Percentiles rank a stretch among this genome's conserved stretches.
phyloP scores from a whole-genome alignment of 2,888 invertebrate genomes.

The Morpho achilles region DNA sequence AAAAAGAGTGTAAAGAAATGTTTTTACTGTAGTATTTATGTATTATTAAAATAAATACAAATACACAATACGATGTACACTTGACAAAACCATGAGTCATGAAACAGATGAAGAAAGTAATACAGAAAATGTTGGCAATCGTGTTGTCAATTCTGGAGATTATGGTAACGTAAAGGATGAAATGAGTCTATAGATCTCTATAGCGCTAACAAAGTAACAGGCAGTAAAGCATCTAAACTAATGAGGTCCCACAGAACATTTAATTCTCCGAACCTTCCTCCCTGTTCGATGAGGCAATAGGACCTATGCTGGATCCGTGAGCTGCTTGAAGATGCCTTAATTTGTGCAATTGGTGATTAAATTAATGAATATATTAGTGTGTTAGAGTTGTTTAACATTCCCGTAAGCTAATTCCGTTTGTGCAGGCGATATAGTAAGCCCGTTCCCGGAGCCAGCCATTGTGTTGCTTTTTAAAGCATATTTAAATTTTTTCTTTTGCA shows the following conservation, averaged over 20 bases:
- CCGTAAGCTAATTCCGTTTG: conserved; percentile 72
- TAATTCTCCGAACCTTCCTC: conserved; percentile 63
- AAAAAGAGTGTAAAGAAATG: not conserved
- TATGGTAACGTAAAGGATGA: not conserved
- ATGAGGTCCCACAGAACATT: conserved; percentile 46
- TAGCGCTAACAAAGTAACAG: conserved; percentile 39
- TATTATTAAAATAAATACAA: not conserved
- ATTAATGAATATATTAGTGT: conserved; percentile 48
- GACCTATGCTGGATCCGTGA: conserved; percentile 65
- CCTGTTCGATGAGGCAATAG: conserved; percentile 56
- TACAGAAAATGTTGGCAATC: not conserved
- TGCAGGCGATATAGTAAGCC: conserved; percentile 75
- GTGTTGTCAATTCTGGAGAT: not conserved
- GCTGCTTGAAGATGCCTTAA: conserved; percentile 61
- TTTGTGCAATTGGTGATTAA: conserved; percentile 55
- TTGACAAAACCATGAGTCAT: too few relatives aligned
- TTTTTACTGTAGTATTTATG: not conserved
- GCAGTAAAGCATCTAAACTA: conserved; percentile 49
- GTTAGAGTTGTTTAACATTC: conserved; percentile 64
- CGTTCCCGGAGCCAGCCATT: conserved; percentile 62
- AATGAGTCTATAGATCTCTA: conserved; percentile 25
- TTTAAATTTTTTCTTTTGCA: conserved; percentile 80
- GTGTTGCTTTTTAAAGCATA: conserved; percentile 76
- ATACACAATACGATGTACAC: not conserved
- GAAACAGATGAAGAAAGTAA: too few relatives aligned